Conservation (phyloP, 2,113 vertebrate species). For the Crotalus tigris region DNA sequence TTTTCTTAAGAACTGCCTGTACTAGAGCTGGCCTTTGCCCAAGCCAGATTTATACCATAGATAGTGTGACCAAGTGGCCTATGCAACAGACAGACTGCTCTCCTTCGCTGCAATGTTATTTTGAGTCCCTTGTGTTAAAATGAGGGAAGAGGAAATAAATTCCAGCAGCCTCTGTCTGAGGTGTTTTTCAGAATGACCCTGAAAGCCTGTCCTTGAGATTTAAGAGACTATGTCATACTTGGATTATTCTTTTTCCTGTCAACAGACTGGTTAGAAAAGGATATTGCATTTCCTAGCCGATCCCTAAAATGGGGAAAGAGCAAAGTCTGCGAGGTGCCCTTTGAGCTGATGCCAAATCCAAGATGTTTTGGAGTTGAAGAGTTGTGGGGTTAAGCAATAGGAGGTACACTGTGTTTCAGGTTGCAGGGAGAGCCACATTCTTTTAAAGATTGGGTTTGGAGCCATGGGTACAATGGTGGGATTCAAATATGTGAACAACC, state of each 20-base stretch:
- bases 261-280: conserved; percentile 10
- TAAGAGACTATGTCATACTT: conserved; percentile 16
- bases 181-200: not conserved
- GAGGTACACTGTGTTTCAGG: not conserved
- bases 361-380: not conserved
- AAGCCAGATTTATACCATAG: not conserved
- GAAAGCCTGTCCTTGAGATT: conserved; percentile 14
- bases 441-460: not conserved
- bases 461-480: too few relatives aligned
- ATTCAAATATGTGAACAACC: too few relatives aligned
- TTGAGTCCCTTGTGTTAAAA: not conserved
- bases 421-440: not conserved
- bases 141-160: not conserved
- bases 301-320: not conserved
- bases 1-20: not conserved
- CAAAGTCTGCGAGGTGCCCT: not conserved
- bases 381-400: not conserved
- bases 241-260: conserved; percentile 20
- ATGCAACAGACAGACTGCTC: not conserved
- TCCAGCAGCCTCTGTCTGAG: not conserved
- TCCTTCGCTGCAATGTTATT: not conserved
- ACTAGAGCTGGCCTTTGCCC: not conserved
- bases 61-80: not conserved
- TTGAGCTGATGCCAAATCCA: not conserved
- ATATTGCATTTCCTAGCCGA: not conserved